Evolutionary conservation across 2,888 invertebrate genomes (phyloP), one percentile per base, ranked within the genome.

Genomic region (Cylindroiulus punctatus): DNA sequence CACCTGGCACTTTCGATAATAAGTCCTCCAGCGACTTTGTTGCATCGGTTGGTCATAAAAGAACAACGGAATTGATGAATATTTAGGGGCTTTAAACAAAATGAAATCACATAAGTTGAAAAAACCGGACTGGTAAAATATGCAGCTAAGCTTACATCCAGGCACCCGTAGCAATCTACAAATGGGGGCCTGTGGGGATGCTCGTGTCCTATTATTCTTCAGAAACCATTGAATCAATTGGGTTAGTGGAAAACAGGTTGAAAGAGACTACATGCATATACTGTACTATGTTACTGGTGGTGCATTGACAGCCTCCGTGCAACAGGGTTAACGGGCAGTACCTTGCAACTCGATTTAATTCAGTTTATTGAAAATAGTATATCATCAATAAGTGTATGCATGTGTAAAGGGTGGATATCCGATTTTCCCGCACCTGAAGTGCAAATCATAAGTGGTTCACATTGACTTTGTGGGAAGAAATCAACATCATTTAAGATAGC

Each of bases 1-100:
- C 65, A 65, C 65, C 65, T 65, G 65, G 65, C 65, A 65, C 65
- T 65, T 65, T 65, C 65, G 12, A n/a, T 65, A 65, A 65, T 65
- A 65, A 65, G 65, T n/a, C 65, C 12, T 65, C 12, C n/a, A n/a
- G 52, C n/a, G n/a, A 52, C 52, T 52, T 52, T 52, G n/a, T 52
- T 4, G 52, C n/a, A n/a, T n/a, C 7, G n/a, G 52, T 52, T 52
- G 5, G 52, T n/a, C 52, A 52, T 52, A 52, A 52, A 52, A 47
- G 36, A 52, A 52, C 52, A 52, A 52, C n/a, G 52, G 52, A n/a
- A 52, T 52, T 52, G 52, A 52, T 52, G 52, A 52, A 52, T 52
- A 52, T 52, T 52, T 52, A 52, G 52, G 52, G 52, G 52, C n/a
- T n/a, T 52, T 52, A n/a, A 52, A 52, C 52, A 52, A 52, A 52